Percentiles rank a stretch among this genome's conserved stretches.
phyloP scores from a whole-genome alignment of 1,140 invertebrate species.

The Bombus superbus region DNA sequence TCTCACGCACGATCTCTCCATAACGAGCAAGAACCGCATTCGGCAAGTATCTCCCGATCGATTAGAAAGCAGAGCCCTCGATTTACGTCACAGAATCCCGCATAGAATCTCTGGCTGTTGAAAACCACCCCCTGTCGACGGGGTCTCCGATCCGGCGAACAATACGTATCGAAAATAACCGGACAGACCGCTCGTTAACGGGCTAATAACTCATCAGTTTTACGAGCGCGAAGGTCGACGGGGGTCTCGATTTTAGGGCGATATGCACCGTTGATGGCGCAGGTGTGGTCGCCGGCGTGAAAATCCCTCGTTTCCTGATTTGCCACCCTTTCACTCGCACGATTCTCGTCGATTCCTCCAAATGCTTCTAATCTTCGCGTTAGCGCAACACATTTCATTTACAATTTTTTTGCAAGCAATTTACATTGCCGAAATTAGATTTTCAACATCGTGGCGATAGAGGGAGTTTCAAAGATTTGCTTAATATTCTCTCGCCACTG shows the following conservation, averaged over 20 bases:
- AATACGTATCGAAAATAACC: slow-evolving; percentile 64
- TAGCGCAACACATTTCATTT: no score
- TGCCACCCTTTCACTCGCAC: neutral
- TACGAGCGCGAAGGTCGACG: slow-evolving; percentile 57
- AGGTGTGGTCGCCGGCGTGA: slow-evolving; percentile 55
- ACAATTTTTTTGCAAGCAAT: no score
- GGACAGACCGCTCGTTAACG: slow-evolving; percentile 64
- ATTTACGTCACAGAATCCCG: slow-evolving; percentile 16
- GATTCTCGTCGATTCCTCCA: neutral
- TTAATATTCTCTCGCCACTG: no score
- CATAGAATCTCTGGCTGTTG: neutral
- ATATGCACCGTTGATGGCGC: slow-evolving; percentile 64
- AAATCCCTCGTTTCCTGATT: slow-evolving; percentile 12
- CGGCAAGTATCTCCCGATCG: slow-evolving; percentile 4
- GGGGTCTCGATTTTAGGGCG: slow-evolving; percentile 64
- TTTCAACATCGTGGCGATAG: no score
- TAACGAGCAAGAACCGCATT: slow-evolving; percentile 7
- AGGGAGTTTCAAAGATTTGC: no score
- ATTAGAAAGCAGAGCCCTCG: slow-evolving; percentile 25
- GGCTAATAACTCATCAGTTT: slow-evolving; percentile 71
- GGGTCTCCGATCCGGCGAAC: slow-evolving; percentile 21
- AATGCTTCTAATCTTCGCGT: neutral
- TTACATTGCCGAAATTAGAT: no score
- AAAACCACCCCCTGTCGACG: neutral
- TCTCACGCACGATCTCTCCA: slow-evolving; percentile 23